Evolutionary conservation across 2,888 invertebrate genomes (phyloP).

Genomic region (Erebia aethiops): DNA sequence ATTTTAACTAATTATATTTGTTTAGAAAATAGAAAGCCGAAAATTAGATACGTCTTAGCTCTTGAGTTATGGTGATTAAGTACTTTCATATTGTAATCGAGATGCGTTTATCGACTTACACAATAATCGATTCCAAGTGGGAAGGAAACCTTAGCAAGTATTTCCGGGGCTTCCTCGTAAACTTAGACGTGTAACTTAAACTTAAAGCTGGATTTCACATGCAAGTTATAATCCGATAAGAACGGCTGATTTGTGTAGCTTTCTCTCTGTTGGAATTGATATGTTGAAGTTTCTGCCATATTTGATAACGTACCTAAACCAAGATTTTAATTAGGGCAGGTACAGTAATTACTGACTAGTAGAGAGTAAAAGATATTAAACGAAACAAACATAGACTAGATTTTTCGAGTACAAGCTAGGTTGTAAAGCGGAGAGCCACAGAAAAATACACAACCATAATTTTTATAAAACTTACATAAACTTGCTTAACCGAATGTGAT

Average conservation of each 20-base stretch:
- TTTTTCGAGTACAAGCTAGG: too few relatives aligned
- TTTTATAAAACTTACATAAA: too few relatives aligned
- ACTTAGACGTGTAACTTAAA: slow-evolving; percentile 33
- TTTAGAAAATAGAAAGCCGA: background rate
- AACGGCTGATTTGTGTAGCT: slow-evolving; percentile 16
- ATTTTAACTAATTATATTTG: too few relatives aligned
- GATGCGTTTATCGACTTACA: slow-evolving; percentile 21
- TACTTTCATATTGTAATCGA: slow-evolving; percentile 24
- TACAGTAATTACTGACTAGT: too few relatives aligned
- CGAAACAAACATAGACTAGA: background rate
- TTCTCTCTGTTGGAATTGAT: slow-evolving; percentile 14
- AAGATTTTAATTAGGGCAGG: background rate
- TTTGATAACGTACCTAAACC: background rate
- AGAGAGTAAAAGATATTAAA: background rate
- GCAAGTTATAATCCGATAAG: slow-evolving; percentile 31
- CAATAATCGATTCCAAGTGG: slow-evolving; percentile 34
- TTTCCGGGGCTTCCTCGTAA: slow-evolving; percentile 38
- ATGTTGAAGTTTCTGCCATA: background rate
- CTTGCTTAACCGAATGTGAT: too few relatives aligned
- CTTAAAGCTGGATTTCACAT: slow-evolving; percentile 29
- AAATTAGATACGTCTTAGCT: background rate
- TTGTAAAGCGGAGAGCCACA: too few relatives aligned
- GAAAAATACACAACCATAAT: too few relatives aligned
- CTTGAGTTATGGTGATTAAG: background rate
- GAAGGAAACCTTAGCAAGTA: slow-evolving; percentile 38